Conservation (phyloP, 2,797 vertebrate species). For the Esox masquinongy region DNA sequence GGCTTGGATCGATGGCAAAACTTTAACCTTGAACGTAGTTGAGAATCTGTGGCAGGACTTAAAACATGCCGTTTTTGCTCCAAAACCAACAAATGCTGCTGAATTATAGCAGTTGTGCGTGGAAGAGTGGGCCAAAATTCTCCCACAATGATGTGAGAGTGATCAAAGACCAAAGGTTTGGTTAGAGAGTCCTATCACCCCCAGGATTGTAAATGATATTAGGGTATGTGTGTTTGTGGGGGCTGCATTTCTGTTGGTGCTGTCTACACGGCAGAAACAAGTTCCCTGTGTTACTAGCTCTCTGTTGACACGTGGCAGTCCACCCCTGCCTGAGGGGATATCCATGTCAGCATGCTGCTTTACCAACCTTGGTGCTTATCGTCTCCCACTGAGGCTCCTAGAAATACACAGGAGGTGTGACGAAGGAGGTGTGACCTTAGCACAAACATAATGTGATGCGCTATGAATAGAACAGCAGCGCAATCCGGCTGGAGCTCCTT, state of each 20-base stretch:
- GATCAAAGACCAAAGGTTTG: too few species aligned
- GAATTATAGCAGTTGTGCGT: too few species aligned
- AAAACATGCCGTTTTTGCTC: too few species aligned
- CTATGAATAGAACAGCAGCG: conserved; percentile 11
- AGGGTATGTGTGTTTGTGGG: too few species aligned
- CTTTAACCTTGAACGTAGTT: too few species aligned
- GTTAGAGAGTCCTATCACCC: too few species aligned
- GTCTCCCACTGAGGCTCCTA: conserved; percentile 34
- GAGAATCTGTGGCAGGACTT: too few species aligned
- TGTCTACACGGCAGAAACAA: not conserved
- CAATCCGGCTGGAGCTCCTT: not conserved
- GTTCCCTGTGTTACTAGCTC: not conserved
- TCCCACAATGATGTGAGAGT: too few species aligned
- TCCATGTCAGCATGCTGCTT: conserved; percentile 7
- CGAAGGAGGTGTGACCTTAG: conserved; percentile 13
- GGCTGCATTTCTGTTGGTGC: not conserved
- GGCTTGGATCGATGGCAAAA: too few species aligned
- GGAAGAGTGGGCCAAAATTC: too few species aligned
- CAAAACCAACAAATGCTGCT: too few species aligned
- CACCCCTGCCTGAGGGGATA: not conserved
- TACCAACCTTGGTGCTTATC: conserved; percentile 25
- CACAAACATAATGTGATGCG: conserved; percentile 17
- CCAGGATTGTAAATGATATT: too few species aligned
- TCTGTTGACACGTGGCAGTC: not conserved
- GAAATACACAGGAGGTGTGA: conserved; percentile 29